A percentile compares a stretch with the other conserved stretches of the same genome.
These are phyloP conservation scores for Matsumurasca onukii DNA, from an alignment of 1,140 invertebrate genomes.

Conservation along the genomic window DNA sequence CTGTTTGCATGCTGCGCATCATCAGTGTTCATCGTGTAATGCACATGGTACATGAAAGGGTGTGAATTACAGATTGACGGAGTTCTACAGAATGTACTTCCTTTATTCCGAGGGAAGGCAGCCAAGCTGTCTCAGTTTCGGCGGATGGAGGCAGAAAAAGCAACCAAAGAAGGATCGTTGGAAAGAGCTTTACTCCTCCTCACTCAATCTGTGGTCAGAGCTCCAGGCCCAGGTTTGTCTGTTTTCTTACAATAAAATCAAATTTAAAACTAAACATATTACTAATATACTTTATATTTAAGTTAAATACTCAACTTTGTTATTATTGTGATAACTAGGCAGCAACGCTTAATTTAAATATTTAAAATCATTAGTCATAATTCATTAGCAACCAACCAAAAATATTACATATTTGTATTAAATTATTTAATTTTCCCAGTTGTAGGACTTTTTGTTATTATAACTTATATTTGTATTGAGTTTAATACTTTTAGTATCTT, in stretches of 20 bases:
- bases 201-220: conserved; percentile 63
- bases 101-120: conserved; percentile 58
- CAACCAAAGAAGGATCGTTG: conserved; percentile 51
- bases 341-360: neutral
- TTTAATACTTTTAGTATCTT: no score
- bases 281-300: neutral
- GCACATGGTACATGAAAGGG: neutral
- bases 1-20: neutral
- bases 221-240: conserved; percentile 54
- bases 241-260: neutral
- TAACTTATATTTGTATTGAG: no score
- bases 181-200: conserved; percentile 57
- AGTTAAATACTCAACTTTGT: neutral
- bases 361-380: neutral
- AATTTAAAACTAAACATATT: neutral
- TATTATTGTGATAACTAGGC: neutral
- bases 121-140: conserved; percentile 51
- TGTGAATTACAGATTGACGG: conserved; percentile 50
- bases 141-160: conserved; percentile 52
- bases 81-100: conserved; percentile 55
- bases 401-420: no score
- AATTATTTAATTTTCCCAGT: no score
- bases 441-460: no score
- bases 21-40: neutral
- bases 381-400: no score